These are phyloP conservation scores for Colaptes auratus DNA, from an alignment of 2,113 vertebrate genomes.

Conservation along the genomic window DNA sequence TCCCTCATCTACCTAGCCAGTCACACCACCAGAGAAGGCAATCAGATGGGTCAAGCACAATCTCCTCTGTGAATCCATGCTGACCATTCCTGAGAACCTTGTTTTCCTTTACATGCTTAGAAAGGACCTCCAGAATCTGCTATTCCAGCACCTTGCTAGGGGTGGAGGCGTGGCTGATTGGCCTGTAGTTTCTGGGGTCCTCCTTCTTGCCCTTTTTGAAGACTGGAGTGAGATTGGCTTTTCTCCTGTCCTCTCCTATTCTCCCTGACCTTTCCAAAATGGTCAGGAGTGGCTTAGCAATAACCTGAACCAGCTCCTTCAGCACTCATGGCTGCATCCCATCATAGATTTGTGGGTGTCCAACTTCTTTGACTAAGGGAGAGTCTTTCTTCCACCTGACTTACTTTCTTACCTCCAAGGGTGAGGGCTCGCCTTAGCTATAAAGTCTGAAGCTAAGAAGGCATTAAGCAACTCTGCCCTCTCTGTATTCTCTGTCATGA, in stretches of 20 bases:
- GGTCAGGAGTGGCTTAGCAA: neutral
- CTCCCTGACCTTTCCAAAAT: neutral
- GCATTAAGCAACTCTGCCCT: no score
- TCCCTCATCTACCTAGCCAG: neutral
- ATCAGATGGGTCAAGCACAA: neutral
- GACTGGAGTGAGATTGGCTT: neutral
- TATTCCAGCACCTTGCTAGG: neutral
- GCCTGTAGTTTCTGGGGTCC: neutral
- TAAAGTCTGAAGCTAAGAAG: no score
- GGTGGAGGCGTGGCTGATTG: neutral
- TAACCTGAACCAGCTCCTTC: neutral
- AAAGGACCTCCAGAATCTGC: neutral
- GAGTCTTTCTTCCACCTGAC: no score
- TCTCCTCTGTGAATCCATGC: neutral
- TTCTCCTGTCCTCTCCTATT: neutral
- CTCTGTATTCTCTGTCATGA: no score
- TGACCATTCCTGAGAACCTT: no score
- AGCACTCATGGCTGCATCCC: neutral
- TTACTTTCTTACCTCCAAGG: no score
- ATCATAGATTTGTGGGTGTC: no score
- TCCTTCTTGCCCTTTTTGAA: neutral
- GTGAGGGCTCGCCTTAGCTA: no score
- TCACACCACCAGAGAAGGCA: neutral
- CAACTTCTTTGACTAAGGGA: no score
- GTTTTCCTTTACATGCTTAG: neutral